Percentiles rank a stretch among this genome's conserved stretches.
These are phyloP conservation scores for Acanthosoma haemorrhoidale DNA, from an alignment of 2,888 invertebrate genomes.

Conservation along the genomic window DNA sequence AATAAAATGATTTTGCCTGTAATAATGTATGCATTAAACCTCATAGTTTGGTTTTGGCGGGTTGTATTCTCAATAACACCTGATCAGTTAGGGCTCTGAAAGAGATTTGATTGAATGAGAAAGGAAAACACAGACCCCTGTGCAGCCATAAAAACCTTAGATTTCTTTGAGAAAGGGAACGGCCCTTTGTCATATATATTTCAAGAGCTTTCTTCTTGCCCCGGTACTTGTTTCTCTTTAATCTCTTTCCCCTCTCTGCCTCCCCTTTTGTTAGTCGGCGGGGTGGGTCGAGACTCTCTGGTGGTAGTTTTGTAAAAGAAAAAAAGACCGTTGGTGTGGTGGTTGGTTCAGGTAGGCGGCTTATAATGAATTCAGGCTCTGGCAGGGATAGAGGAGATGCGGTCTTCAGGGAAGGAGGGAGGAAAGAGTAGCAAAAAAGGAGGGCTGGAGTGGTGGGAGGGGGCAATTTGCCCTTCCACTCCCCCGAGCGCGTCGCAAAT, in stretches of 20 bases:
- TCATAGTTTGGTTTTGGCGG: too few relatives aligned
- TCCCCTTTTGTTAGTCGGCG: not conserved
- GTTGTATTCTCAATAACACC: too few relatives aligned
- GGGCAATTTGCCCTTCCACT: not conserved
- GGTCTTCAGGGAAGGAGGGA: not conserved
- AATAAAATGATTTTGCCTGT: too few relatives aligned
- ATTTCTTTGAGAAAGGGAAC: not conserved
- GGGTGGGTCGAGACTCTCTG: not conserved
- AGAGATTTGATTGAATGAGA: not conserved
- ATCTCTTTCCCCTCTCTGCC: not conserved
- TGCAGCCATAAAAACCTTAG: not conserved
- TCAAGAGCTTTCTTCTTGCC: not conserved
- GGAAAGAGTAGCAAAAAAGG: not conserved
- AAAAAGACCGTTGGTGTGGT: slow-evolving; percentile 14
- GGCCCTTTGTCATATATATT: not conserved
- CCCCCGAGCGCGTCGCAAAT: not conserved
- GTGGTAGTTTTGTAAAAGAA: slow-evolving; percentile 27
- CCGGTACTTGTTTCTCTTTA: slow-evolving; percentile 2
- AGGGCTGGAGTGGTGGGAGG: not conserved
- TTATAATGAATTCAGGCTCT: slow-evolving; percentile 32
- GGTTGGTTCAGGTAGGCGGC: slow-evolving; percentile 14
- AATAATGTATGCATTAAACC: too few relatives aligned
- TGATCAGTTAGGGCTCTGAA: too few relatives aligned
- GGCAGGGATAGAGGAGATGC: not conserved
- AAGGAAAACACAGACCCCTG: not conserved